Percentiles rank a stretch among this genome's conserved stretches.
Conservation (phyloP, 2,797 vertebrate genomes). For the Serranus cabrilla region DNA sequence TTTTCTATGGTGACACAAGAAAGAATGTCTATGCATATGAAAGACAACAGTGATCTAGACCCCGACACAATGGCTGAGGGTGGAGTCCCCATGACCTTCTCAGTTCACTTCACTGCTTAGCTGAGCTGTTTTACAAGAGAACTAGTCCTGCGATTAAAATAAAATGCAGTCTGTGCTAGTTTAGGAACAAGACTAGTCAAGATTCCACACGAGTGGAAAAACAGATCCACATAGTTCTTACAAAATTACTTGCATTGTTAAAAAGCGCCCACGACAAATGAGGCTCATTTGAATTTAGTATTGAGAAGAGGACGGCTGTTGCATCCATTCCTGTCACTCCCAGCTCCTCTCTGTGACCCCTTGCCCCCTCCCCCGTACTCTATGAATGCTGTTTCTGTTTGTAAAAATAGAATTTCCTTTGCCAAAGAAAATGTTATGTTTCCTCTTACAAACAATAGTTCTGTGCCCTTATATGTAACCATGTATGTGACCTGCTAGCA, state of each 20-base stretch:
- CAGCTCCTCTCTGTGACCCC: constrained; percentile 48
- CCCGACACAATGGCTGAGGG: constrained; percentile 77
- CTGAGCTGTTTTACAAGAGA: constrained; percentile 61
- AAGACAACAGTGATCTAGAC: constrained; percentile 85
- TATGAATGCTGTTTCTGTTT: constrained; percentile 53
- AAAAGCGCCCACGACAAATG: constrained; percentile 47
- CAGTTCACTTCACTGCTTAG: constrained; percentile 67
- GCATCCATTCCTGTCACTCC: constrained; percentile 63
- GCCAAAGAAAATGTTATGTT: constrained; percentile 75
- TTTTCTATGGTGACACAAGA: constrained; percentile 82
- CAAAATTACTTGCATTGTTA: constrained; percentile 52
- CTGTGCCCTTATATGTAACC: constrained; percentile 51
- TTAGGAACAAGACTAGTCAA: constrained; percentile 14
- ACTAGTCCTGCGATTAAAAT: constrained; percentile 41
- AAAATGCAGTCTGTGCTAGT: constrained; percentile 27
- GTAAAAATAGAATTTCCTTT: constrained; percentile 79
- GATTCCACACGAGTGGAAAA: constrained; percentile 27
- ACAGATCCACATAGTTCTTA: not conserved
- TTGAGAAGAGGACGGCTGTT: constrained; percentile 45
- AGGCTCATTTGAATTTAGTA: constrained; percentile 65
- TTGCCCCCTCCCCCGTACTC: constrained; percentile 20
- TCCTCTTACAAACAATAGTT: constrained; percentile 77
- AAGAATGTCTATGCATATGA: constrained; percentile 87
- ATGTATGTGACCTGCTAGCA: constrained; percentile 56
- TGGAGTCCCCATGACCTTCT: constrained; percentile 78